These are phyloP conservation scores for Saguinus midas DNA, from an alignment of 2,113 vertebrate genomes.

Conservation along the genomic window DNA sequence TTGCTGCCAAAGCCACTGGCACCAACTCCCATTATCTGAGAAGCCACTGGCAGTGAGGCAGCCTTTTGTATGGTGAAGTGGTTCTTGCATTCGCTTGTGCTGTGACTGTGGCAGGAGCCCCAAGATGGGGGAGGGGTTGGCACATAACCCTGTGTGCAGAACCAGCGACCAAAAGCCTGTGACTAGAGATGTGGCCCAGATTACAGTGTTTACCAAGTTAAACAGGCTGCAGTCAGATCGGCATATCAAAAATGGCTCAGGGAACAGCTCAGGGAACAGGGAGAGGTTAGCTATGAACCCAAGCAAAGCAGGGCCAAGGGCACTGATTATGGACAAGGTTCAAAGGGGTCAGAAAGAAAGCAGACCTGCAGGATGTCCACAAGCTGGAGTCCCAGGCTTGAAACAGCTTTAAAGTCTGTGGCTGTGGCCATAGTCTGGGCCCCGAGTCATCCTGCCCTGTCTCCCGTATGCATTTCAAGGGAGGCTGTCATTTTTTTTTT, in stretches of 20 bases:
- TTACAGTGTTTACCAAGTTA: constrained; percentile 48
- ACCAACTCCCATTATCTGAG: constrained; percentile 9
- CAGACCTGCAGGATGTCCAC: not conserved
- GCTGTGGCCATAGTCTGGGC: not conserved
- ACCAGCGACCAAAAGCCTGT: not conserved
- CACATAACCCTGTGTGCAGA: not conserved
- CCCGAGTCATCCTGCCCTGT: not conserved
- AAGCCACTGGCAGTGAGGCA: not conserved
- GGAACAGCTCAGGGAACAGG: constrained; percentile 7
- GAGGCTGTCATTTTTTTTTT: not conserved
- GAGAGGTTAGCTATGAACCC: constrained; percentile 36
- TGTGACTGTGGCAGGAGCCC: not conserved
- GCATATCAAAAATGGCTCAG: constrained; percentile 41
- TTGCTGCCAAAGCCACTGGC: not conserved
- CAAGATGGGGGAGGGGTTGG: not conserved
- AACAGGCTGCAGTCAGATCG: constrained; percentile 23
- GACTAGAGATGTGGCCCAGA: constrained; percentile 31
- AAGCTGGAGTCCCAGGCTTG: not conserved
- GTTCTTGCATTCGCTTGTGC: not conserved
- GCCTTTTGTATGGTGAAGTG: not conserved
- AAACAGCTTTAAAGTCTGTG: constrained; percentile 22
- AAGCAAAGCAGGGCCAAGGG: constrained; percentile 18
- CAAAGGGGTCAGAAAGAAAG: constrained; percentile 38
- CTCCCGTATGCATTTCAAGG: not conserved
- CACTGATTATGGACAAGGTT: constrained; percentile 21